These are phyloP conservation scores for Limanda limanda DNA, from an alignment of 2,113 vertebrate genomes.

Conservation along the genomic window DNA sequence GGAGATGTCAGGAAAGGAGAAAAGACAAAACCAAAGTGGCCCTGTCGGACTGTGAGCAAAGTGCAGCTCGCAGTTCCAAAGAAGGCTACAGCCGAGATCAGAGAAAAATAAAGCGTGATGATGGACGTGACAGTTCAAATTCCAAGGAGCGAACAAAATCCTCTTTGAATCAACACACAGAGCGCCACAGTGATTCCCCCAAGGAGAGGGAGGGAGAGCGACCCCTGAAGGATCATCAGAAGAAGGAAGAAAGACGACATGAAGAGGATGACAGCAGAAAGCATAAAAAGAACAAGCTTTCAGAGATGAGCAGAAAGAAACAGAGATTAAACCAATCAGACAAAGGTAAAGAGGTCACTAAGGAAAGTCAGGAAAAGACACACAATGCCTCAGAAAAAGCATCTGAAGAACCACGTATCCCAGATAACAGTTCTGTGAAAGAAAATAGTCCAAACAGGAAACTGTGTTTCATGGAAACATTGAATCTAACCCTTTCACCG, in stretches of 20 bases:
- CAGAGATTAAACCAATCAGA: conserved; percentile 42
- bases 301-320: conserved; percentile 74
- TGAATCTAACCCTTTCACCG: conserved; percentile 96
- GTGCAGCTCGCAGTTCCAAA: conserved; percentile 15
- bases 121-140: conserved; percentile 29
- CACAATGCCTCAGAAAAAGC: conserved; percentile 32
- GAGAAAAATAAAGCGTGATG: conserved; percentile 32
- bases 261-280: conserved; percentile 67
- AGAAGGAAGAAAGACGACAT: conserved; percentile 52
- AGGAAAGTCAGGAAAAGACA: conserved; percentile 70
- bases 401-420: neutral
- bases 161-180: conserved; percentile 29
- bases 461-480: conserved; percentile 95
- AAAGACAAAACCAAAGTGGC: conserved; percentile 24
- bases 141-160: conserved; percentile 53
- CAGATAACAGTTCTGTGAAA: conserved; percentile 24
- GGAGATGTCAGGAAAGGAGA: conserved; percentile 23
- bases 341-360: conserved; percentile 39
- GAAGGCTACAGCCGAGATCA: conserved; percentile 27
- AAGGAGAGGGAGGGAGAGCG: conserved; percentile 56
- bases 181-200: conserved; percentile 28
- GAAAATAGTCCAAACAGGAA: conserved; percentile 83
- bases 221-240: conserved; percentile 52
- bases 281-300: conserved; percentile 38
- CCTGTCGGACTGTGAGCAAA: conserved; percentile 15